Evolutionary conservation across 2,797 vertebrate species (phyloP).

Genomic region (Percopsis omiscomaycus): DNA sequence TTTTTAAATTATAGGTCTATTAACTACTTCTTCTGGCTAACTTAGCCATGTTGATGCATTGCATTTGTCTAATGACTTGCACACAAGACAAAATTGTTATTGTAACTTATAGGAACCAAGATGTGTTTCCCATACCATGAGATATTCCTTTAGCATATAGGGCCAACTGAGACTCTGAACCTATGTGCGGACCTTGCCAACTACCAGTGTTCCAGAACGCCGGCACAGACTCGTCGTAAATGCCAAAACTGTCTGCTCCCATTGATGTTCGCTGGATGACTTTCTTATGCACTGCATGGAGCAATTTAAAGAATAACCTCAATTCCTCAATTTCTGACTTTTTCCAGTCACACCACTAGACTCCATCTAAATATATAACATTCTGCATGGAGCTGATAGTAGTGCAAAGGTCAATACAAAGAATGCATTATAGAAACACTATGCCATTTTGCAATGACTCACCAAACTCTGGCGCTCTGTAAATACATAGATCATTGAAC

Average conservation of each 20-base stretch:
- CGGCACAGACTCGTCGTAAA: neutral
- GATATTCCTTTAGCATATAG: neutral
- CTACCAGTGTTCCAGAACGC: neutral
- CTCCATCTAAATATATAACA: too few relatives aligned
- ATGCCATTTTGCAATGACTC: conserved; percentile 21
- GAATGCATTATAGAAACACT: neutral
- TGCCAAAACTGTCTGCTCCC: neutral
- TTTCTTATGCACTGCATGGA: neutral
- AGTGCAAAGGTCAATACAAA: neutral
- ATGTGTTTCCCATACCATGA: neutral
- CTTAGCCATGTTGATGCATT: too few relatives aligned
- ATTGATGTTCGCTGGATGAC: neutral
- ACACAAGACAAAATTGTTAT: too few relatives aligned
- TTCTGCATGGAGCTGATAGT: too few relatives aligned
- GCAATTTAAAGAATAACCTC: neutral
- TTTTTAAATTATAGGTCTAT: too few relatives aligned
- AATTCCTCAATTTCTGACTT: too few relatives aligned
- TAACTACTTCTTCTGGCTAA: too few relatives aligned
- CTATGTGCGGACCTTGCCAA: neutral
- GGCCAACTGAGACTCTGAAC: neutral
- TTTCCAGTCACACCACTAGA: too few relatives aligned
- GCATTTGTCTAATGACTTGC: too few relatives aligned
- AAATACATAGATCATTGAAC: conserved; percentile 60
- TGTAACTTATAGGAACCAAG: too few relatives aligned
- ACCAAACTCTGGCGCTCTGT: conserved; percentile 63